A percentile compares a stretch with the other conserved stretches of the same genome.
These are phyloP conservation scores for Ephydatia muelleri DNA, from an alignment of 37 sponge, comb jelly and placozoan genomes.

Conservation along the genomic window DNA sequence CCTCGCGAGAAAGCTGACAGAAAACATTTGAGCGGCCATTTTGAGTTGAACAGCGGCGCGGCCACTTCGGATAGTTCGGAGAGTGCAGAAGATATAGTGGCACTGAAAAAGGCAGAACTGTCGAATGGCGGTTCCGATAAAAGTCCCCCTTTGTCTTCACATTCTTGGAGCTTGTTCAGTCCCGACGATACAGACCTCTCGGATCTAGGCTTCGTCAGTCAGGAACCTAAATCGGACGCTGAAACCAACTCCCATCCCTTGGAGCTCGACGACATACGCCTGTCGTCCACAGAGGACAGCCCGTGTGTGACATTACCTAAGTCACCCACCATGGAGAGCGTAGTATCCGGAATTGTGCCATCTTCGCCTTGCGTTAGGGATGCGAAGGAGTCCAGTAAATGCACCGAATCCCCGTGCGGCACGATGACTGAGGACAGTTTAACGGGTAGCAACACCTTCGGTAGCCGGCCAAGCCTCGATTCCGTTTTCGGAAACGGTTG, in stretches of 20 bases:
- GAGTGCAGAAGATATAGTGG: background rate
- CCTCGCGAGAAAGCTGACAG: background rate
- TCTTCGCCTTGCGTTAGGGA: background rate
- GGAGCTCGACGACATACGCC: background rate
- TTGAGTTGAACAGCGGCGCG: background rate
- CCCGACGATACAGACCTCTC: background rate
- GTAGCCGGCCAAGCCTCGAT: background rate
- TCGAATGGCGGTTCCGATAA: background rate
- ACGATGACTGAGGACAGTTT: background rate
- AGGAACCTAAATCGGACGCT: background rate
- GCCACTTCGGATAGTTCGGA: background rate
- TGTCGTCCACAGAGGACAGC: background rate
- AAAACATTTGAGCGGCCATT: background rate
- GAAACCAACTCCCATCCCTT: background rate
- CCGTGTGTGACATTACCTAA: background rate
- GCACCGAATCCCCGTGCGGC: background rate
- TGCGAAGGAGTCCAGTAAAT: background rate
- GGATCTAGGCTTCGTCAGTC: background rate
- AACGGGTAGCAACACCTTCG: background rate
- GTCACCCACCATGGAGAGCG: background rate
- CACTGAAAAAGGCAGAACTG: background rate
- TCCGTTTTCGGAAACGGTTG: constrained; percentile 10
- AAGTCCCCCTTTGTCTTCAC: background rate
- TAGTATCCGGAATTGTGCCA: background rate
- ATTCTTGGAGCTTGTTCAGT: background rate